phyloP scores from a whole-genome alignment of 1,140 invertebrate species.

The Aphis craccivora region DNA sequence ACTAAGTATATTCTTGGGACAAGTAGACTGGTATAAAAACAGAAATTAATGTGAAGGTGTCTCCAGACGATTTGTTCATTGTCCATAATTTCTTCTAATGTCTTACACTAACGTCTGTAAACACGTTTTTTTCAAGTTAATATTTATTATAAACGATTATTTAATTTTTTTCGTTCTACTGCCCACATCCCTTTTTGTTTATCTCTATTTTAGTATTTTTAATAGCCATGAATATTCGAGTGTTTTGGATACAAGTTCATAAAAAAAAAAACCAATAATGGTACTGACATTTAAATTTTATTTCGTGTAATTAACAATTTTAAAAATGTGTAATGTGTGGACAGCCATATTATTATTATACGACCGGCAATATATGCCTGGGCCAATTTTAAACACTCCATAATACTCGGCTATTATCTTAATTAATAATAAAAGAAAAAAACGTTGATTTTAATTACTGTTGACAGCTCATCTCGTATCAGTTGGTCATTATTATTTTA shows the following conservation, averaged over 20 bases:
- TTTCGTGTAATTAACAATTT: slow-evolving; percentile 36
- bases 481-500: neutral
- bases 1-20: neutral
- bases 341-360: slow-evolving; percentile 31
- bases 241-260: slow-evolving; percentile 7
- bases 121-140: slow-evolving; percentile 23
- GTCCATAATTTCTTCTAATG: slow-evolving; percentile 39
- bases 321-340: neutral
- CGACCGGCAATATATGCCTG: neutral
- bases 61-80: slow-evolving; percentile 42
- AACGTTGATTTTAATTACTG: slow-evolving; percentile 34
- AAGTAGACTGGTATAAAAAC: slow-evolving; percentile 35
- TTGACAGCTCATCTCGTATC: neutral
- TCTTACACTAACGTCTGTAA: slow-evolving; percentile 27
- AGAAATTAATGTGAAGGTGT: slow-evolving; percentile 47
- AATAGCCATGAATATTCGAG: neutral
- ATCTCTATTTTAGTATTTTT: slow-evolving; percentile 45
- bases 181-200: slow-evolving; percentile 16
- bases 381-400: neutral
- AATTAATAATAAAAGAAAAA: slow-evolving; percentile 15
- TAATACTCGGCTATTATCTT: neutral
- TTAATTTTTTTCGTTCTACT: neutral
- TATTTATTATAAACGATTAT: slow-evolving; percentile 13
- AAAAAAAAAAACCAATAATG: slow-evolving; percentile 27
- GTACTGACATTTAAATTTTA: slow-evolving; percentile 25